These are phyloP conservation scores for Megaptera novaeangliae DNA, from an alignment of 2,113 vertebrate genomes.

Conservation along the genomic window DNA sequence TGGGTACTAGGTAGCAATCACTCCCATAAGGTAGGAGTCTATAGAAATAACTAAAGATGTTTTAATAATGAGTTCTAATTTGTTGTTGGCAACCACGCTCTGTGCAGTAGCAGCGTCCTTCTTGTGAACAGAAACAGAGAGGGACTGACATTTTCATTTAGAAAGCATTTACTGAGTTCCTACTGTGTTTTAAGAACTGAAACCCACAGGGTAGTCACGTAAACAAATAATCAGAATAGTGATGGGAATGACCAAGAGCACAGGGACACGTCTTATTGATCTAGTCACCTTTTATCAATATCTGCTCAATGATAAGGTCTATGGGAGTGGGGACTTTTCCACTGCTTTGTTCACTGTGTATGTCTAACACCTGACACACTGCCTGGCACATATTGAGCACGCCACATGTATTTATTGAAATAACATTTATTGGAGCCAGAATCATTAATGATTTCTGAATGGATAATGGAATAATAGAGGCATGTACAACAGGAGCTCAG, in stretches of 20 bases:
- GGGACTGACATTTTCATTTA: not conserved
- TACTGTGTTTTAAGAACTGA: not conserved
- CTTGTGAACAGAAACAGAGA: not conserved
- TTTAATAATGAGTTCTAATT: not conserved
- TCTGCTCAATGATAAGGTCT: not conserved
- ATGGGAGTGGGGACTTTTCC: not conserved
- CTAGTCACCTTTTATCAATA: not conserved
- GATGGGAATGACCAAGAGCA: not conserved
- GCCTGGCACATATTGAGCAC: not conserved
- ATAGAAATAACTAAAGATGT: not conserved
- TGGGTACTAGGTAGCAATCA: too few species aligned
- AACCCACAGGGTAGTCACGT: not conserved
- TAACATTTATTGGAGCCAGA: not conserved
- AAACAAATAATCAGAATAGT: not conserved
- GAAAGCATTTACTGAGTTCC: not conserved
- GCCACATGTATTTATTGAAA: not conserved
- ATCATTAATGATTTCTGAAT: conserved; percentile 14
- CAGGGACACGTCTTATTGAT: not conserved
- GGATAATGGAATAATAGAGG: not conserved
- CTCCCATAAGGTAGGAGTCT: not conserved
- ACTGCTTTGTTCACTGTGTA: not conserved
- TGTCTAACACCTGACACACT: not conserved
- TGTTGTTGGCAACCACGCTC: not conserved
- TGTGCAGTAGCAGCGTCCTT: not conserved
- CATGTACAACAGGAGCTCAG: not conserved